Evolutionary conservation across 2,797 vertebrate species (phyloP), one percentile per base, ranked within the genome.

Genomic region (Karalla daura): DNA sequence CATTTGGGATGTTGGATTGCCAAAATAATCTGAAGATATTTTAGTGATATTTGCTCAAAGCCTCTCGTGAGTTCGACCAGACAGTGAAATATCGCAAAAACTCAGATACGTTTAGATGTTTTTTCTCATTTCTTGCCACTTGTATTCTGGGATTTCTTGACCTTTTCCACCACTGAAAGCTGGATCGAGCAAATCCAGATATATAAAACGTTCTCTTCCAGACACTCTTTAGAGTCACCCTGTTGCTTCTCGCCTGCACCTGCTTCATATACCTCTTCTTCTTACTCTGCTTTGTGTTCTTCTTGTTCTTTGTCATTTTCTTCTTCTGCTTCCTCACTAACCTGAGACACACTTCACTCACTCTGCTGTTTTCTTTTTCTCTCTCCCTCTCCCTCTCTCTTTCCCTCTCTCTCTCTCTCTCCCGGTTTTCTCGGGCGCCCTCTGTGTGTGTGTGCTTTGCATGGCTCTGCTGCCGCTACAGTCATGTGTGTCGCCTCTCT

Each of bases 401-500:
- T 1, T 62, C 7, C 56, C 7, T 72, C 9, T 44, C 24, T 53
- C 14, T 44, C 2, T 62, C 7, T 63, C 7, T 63, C 24, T 30
- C 7, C 33, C 1, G 18, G 24, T 56, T 37, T 32, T 20, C 15
- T 15, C 7, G 17, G 17, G 17, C 18, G 45, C 27, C 10, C 15
- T n/a, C 10, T 12, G 10, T 63, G 61, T 53, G 58, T 46, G 7
- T 36, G 36, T 33, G 58, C 49, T 54, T 50, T 80, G 70, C 77
- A 69, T 73, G 81, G 66, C 62, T 63, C 76, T 1, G 73, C 91
- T 93, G 88, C 76, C 0, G 73, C 91, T 93, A 88, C 94, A 94
- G 96, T 94, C 92, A 35, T 95, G 94, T 89, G 93, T 94, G 85
- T 95, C 95, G 45, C 93, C 95, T 92, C 94, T 94, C 81, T 94